These are phyloP conservation scores for Eptesicus fuscus DNA, from an alignment of 2,113 vertebrate species.

Conservation along the genomic window DNA sequence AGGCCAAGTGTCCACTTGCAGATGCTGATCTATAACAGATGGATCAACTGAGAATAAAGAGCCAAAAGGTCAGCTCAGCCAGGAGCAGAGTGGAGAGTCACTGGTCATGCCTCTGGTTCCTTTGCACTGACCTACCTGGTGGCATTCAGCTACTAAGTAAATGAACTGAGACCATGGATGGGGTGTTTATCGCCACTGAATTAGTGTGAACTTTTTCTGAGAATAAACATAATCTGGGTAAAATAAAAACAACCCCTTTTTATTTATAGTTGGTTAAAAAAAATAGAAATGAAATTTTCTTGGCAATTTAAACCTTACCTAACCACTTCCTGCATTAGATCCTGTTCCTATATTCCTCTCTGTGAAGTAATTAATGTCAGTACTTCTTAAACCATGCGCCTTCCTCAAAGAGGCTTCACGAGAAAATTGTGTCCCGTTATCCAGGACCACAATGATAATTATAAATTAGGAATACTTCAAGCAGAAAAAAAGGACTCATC, in stretches of 20 bases:
- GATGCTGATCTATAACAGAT: neutral
- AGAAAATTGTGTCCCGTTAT: slow-evolving; percentile 26
- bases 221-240: neutral
- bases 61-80: accelerated
- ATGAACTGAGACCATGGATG: neutral
- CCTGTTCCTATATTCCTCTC: neutral
- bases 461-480: slow-evolving; percentile 54
- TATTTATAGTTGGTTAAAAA: neutral
- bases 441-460: slow-evolving; percentile 6
- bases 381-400: neutral
- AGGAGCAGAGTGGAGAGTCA: too few relatives aligned
- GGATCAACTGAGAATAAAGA: neutral
- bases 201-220: neutral
- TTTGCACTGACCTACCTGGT: too few relatives aligned
- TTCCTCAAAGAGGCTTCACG: neutral
- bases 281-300: neutral
- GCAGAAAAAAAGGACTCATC: slow-evolving; percentile 34
- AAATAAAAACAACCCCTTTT: too few relatives aligned
- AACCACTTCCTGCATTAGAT: neutral
- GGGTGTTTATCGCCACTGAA: neutral
- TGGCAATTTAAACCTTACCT: neutral
- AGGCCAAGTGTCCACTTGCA: neutral
- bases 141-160: neutral
- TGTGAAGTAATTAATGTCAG: neutral
- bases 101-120: accelerated